Evolutionary conservation across 2,888 invertebrate genomes (phyloP), one percentile per base, ranked within the genome.

Genomic region (Tinea semifulvella): DNA sequence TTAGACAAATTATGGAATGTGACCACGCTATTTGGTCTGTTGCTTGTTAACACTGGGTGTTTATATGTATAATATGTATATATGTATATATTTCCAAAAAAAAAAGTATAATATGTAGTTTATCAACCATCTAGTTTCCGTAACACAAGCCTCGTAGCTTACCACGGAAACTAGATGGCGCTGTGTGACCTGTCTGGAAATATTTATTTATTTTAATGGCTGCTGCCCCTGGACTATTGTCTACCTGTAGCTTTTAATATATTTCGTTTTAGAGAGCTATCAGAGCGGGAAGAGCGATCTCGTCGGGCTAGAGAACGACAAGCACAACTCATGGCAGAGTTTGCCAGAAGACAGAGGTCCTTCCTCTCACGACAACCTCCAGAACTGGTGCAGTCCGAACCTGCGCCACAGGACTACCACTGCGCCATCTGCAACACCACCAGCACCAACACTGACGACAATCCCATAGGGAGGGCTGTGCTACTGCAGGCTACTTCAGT

Each of bases 381-480:
- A 5, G 86, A 87, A 49, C n/a, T n/a, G n/a, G n/a, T n/a, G n/a
- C 86, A 88, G 13, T 66, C 73, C 68, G 71, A 70, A 43, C 63
- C 68, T 54, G 68, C n/a, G 87, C 43, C 89, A 89, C 57, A 85
- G 53, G 92, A 93, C 68, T 96, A 95, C 73, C 93, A 96, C 71
- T 98, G 98, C 79, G 96, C 94, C 50, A 98, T 98, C 56, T 98
- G 98, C 72, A 94, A 92, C 77, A 92, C 93, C 64, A 92, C 94
- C 60, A 90, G 90, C 0, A 88, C 90, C 51, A 87, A 90, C 10
- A 88, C 90, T 0, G 88, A 90, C 51, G 87, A 90, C 8, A 74
- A 79, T 52, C 79, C 76, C 45, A 89, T 98, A 67, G 96, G 96
- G 0, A 82, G 96, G 36, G 94, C 96, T 2, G 94, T 94, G 42